Conservation (phyloP, 2,888 invertebrate genomes). For the Drosophila prolongata region DNA sequence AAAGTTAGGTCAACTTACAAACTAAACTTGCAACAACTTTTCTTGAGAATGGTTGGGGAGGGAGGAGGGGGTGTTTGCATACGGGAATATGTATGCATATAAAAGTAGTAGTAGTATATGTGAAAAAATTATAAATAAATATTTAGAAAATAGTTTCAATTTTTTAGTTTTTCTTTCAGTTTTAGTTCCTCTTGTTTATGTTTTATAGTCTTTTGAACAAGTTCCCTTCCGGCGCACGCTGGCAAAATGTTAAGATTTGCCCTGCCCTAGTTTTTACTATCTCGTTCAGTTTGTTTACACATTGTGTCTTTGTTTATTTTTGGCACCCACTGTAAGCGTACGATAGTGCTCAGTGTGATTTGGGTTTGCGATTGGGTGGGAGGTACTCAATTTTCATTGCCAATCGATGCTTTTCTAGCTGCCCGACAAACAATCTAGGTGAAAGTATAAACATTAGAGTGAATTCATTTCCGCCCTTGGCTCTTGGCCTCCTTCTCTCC, state of each 20-base stretch:
- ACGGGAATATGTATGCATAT: constrained; percentile 57
- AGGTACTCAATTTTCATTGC: constrained; percentile 52
- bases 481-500: constrained; percentile 14
- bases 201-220: constrained; percentile 74
- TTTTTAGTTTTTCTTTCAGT: constrained; percentile 47
- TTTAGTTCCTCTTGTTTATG: constrained; percentile 39
- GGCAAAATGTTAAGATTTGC: constrained; percentile 49
- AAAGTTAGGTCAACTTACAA: constrained; percentile 58
- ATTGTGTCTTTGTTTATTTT: constrained; percentile 42
- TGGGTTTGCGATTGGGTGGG: constrained; percentile 17
- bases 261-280: constrained; percentile 28
- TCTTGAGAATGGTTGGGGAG: constrained; percentile 25
- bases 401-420: constrained; percentile 24
- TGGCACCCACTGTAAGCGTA: constrained; percentile 73
- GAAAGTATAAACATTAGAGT: constrained; percentile 39
- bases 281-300: constrained; percentile 28
- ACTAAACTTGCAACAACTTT: constrained; percentile 72
- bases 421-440: constrained; percentile 29
- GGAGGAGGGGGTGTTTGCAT: constrained; percentile 39
- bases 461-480: constrained; percentile 31
- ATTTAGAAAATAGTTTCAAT: constrained; percentile 75
- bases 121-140: constrained; percentile 78
- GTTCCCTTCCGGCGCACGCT: constrained; percentile 67
- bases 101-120: constrained; percentile 57
- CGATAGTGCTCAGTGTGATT: constrained; percentile 16